phyloP scores from a whole-genome alignment of 2,888 invertebrate species.

The Monochamus alternatus region DNA sequence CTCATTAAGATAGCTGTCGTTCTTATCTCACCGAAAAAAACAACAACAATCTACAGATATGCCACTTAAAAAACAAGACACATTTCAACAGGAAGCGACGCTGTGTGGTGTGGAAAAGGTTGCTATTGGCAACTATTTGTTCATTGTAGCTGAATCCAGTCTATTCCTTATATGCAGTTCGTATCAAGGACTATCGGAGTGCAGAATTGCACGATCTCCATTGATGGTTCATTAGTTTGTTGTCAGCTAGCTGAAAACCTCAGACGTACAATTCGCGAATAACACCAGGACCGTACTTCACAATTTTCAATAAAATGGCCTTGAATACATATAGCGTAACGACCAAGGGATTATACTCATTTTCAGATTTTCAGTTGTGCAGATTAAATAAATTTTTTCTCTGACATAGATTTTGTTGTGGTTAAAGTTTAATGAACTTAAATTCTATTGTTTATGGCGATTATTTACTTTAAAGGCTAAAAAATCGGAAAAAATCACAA shows the following conservation, averaged over 20 bases:
- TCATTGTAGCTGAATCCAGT: not conserved
- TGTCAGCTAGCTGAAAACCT: not conserved
- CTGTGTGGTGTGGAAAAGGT: not conserved
- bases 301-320: not conserved
- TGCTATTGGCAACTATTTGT: not conserved
- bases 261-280: not conserved
- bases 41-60: not conserved
- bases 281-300: not conserved
- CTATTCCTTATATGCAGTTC: slow-evolving; percentile 8
- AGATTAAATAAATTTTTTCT: too few species aligned
- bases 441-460: too few species aligned
- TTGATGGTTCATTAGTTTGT: not conserved
- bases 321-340: not conserved
- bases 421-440: too few species aligned
- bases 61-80: not conserved
- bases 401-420: too few species aligned
- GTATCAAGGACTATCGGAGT: slow-evolving; percentile 4
- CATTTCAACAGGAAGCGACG: slow-evolving; percentile 8
- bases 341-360: too few species aligned
- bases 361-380: too few species aligned
- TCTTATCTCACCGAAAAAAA: too few species aligned
- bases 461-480: too few species aligned
- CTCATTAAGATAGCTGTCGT: slow-evolving; percentile 7
- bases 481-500: too few species aligned
- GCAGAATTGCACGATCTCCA: not conserved